Base-by-base conservation (phyloP, 2,113 vertebrate genomes). In the Odobenus rosmarus region DNA sequence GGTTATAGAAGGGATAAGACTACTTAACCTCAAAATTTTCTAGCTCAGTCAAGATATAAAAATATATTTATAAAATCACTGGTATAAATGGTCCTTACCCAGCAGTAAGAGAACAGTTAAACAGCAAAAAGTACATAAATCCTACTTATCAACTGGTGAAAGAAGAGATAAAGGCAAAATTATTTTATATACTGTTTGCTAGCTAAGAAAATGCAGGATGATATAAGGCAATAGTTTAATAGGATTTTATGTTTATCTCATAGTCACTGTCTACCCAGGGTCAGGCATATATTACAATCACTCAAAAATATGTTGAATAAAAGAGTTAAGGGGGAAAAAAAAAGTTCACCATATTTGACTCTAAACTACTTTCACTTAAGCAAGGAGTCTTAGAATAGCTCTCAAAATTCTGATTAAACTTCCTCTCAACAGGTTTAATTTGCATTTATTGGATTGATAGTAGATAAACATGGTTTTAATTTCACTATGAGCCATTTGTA, bases 61-160 rank as follows among this genome's bases (percentile, higher is more conserved):
- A 76, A 28, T 80, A 59, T 92, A 1, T 85, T 88, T 93, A 93
- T 76, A 46, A 76, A 97, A 84, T 92, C 55, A 80, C 7, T 93
- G 5, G 31, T 74, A 86, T 95, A 93, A 97, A 89, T 76, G 16
- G 11, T n/a, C 28, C 49, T 95, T 93, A 88, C 89, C 46, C 53
- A 74, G 5, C 24, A 95, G 93, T 31, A 95, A 95, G 59, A 94
- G 80, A 94, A 96, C 57, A 95, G 76, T 80, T 94, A 97, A 96
- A 97, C 18, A 71, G 33, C 26, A 62, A 62, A 94, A 90, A 90
- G 53, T 33, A 33, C 53, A 53, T 89, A 87, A 96, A 92, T 96
- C 39, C 72, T 92, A 84, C 42, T 92, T 96, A 85, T 39, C 39
- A 95, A 83, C 39, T 71, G 26, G 82, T 12, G 69, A 91, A 93